Base-by-base conservation (phyloP, 1,140 invertebrate species). In the Spodoptera frugiperda region DNA sequence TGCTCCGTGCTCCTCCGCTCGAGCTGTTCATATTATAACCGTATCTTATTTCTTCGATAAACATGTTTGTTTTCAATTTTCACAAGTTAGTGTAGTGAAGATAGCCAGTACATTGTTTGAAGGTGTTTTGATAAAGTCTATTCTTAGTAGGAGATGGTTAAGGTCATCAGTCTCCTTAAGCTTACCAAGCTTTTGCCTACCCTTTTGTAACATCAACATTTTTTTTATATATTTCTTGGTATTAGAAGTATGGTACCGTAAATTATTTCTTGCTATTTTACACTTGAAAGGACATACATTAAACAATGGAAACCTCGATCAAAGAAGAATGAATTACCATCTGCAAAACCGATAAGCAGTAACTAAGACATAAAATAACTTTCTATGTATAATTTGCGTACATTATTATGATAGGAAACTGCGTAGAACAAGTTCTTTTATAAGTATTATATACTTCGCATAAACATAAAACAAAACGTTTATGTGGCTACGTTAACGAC, bases 381-480 rank as follows among this genome's bases (percentile, higher is more conserved):
- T 39, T 39, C 33, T 39, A 39, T 39, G 33, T 39, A 39, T 39
- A 39, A 39, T 39, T 10, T 39, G 33, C 8, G 33, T n/a, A 33
- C 33, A 33, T 1, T 14, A n/a, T 46, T 33, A 63, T 63, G 44
- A 44, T 48, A 65, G 46, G 9, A 14, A 17, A 48, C 17, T 8
- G 48, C 39, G 17, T 8, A 9, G 46, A 65, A 14, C 61, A 48
- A 11, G 15, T n/a, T 65, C 44, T 48, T 65, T 65, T 48, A 39
- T 39, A 65, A 63, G 19, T 63, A 65, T 25, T 21, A 53, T 8
- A 57, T 57, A 54, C 17, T 54, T 21, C 2, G 21, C 21, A 57
- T 57, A 61, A 61, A 65, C 44, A 65, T 65, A 49, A 48, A 65
- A 68, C 65, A 68, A 68, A 68, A 68, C 46, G 48, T 53, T 68